These are phyloP conservation scores for Plecotus auritus DNA, from an alignment of 2,113 vertebrate genomes.

Conservation along the genomic window DNA sequence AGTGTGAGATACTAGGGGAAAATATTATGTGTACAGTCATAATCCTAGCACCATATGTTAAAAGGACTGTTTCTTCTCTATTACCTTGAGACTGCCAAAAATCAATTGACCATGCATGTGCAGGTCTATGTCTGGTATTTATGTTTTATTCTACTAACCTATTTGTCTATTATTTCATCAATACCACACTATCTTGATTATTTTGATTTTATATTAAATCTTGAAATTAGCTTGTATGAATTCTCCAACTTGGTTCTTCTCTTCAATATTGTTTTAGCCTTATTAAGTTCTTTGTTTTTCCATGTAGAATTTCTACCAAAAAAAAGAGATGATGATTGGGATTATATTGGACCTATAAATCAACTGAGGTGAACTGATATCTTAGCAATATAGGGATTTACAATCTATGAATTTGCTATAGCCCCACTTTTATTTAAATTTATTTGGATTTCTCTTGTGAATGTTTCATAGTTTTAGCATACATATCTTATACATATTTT, in stretches of 20 bases:
- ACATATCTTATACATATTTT: background rate
- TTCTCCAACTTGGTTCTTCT: background rate
- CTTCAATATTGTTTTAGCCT: background rate
- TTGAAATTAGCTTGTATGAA: background rate
- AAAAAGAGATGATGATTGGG: background rate
- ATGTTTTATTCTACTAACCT: background rate
- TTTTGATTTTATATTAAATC: background rate
- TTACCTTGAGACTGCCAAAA: background rate
- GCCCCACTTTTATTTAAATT: background rate
- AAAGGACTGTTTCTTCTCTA: background rate
- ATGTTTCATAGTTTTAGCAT: background rate
- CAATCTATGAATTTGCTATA: background rate
- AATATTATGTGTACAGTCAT: background rate
- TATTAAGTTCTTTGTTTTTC: background rate
- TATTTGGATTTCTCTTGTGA: background rate
- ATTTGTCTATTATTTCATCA: background rate
- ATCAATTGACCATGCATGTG: background rate
- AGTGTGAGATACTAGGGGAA: background rate
- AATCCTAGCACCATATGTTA: background rate
- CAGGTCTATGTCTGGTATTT: background rate
- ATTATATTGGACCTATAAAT: background rate
- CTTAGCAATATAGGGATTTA: background rate
- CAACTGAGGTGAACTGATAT: background rate
- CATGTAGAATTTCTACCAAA: background rate
- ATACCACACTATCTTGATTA: background rate